Conservation (phyloP, 1,140 invertebrate species). For the Oedothorax gibbosus region DNA sequence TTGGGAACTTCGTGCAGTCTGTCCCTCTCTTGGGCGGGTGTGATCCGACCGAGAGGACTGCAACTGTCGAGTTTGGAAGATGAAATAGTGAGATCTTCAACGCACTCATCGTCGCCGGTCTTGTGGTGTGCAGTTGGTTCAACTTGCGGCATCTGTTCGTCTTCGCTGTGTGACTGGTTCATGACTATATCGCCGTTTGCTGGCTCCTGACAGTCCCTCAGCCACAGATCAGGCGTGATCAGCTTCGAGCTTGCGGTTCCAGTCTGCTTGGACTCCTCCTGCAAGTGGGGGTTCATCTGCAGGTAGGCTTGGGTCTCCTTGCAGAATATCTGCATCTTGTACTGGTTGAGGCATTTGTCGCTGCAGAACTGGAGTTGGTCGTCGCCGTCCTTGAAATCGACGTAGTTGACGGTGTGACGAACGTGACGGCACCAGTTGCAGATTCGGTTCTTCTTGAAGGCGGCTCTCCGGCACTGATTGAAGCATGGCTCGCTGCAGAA, state of each 20-base stretch:
- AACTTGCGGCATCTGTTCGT: background rate
- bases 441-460: slow-evolving; percentile 88
- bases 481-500: slow-evolving; percentile 92
- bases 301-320: slow-evolving; percentile 89
- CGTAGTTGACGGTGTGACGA: slow-evolving; percentile 89
- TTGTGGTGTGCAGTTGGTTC: background rate
- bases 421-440: slow-evolving; percentile 94
- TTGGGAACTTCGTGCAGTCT: background rate
- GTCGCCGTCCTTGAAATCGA: slow-evolving; percentile 80
- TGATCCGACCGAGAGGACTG: background rate
- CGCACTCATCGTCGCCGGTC: background rate
- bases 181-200: slow-evolving; percentile 21
- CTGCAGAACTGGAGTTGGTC: slow-evolving; percentile 75
- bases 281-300: slow-evolving; percentile 79
- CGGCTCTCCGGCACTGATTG: slow-evolving; percentile 85
- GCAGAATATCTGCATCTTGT: slow-evolving; percentile 96
- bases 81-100: slow-evolving; percentile 24
- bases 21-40: background rate
- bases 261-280: slow-evolving; percentile 62
- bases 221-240: slow-evolving; percentile 89
- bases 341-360: slow-evolving; percentile 93
- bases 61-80: slow-evolving; percentile 4
- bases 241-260: slow-evolving; percentile 68
- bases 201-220: slow-evolving; percentile 72
- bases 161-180: background rate